Conservation (phyloP, 2,113 vertebrate genomes). For the Heptranchias perlo region DNA sequence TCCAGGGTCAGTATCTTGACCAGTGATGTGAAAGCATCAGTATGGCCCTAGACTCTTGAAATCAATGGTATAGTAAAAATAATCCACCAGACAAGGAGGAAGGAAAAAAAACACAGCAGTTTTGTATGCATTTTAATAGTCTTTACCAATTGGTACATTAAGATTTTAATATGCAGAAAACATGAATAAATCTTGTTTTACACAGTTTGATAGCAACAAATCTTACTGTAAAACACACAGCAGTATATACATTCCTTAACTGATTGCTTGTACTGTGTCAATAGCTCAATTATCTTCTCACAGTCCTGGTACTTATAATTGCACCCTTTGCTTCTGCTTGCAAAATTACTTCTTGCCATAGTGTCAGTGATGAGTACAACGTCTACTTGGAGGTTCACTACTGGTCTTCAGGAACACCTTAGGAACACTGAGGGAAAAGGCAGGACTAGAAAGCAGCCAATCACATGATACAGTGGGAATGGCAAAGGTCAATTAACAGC, state of each 20-base stretch:
- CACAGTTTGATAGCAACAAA: constrained; percentile 81
- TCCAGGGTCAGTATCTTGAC: background rate
- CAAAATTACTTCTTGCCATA: constrained; percentile 54
- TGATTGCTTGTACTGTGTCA: constrained; percentile 61
- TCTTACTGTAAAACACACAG: constrained; percentile 81
- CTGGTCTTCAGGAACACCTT: constrained; percentile 53
- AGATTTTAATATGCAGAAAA: constrained; percentile 85
- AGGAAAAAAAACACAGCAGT: constrained; percentile 54
- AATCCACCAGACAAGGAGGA: background rate
- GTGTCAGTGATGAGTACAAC: constrained; percentile 53
- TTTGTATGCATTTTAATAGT: constrained; percentile 82
- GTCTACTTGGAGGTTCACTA: constrained; percentile 53
- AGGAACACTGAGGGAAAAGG: constrained; percentile 52
- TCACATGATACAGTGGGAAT: constrained; percentile 64
- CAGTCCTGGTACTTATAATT: constrained; percentile 58
- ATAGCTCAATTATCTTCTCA: constrained; percentile 64
- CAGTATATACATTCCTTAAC: constrained; percentile 80
- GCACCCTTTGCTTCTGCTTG: constrained; percentile 54
- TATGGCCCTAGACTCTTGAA: too few relatives aligned
- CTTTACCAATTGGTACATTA: constrained; percentile 81
- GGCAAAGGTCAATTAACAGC: constrained; percentile 52
- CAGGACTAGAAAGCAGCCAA: constrained; percentile 65
- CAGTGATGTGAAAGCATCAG: background rate
- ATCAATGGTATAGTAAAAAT: background rate
- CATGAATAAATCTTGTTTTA: constrained; percentile 84